Base-by-base conservation (phyloP, 2,797 vertebrate genomes). In the Coracias cyanogaster region DNA sequence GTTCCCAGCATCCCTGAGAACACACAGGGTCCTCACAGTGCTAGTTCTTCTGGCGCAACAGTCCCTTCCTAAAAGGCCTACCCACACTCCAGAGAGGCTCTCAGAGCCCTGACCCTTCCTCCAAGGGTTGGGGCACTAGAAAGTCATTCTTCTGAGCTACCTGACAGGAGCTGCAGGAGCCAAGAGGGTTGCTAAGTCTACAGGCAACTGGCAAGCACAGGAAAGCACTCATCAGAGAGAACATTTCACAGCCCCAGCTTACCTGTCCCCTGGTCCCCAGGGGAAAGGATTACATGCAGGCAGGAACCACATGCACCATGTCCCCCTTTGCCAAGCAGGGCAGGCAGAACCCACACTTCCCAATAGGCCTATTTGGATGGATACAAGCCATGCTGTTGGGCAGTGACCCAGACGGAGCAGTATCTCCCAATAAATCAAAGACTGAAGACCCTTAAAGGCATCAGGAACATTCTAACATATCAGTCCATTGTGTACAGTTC, bases 401-500 rank as follows among this genome's bases (percentile, higher is more conserved):
- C 72, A 83, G 24, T 26, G 43, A 67, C 31, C 31, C 16, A 35
- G 39, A 45, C 48, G 48, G 29, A 67, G 25, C 25, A 13, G 67
- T 37, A 37, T 52, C 55, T 67, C 43, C 22, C 31, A 20, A 6
- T 18, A 69, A 82, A 48, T 19, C 26, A 76, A 51, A 54, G 33
- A 11, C 66, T 37, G 29, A 72, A 77, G 33, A 41, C 14, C 12
- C 26, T 35, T 33, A 14, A n/a, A 74, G 16, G 6, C 29, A 39
- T 0, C 12, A 10, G 19, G 5, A 78, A 35, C 8, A 45, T 10
- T 48, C 35, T 19, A 17, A 61, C 79, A 28, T 4, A n/a, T 1
- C 26, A 41, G 3, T 37, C 5, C 10, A 0, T 1, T 1, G 12
- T 39, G 3, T 24, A 4, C 52, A 24, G 10, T 29, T 24, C 24